Evolutionary conservation across 1,140 invertebrate species (phyloP).

Genomic region (Diorhabda elongata): DNA sequence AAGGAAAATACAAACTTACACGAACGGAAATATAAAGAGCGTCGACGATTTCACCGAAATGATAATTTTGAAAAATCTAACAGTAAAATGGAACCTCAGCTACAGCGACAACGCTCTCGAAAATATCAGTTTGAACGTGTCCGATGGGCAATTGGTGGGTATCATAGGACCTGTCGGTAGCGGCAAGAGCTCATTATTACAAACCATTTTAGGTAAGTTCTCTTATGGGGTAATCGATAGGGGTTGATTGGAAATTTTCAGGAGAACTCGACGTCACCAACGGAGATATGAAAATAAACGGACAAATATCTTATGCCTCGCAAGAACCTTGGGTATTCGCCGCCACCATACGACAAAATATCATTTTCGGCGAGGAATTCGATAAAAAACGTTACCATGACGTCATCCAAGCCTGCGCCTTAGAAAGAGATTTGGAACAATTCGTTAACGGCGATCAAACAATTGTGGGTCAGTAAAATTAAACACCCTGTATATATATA

Average conservation of each 20-base stretch:
- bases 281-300: conserved; percentile 55
- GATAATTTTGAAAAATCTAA: conserved; percentile 38
- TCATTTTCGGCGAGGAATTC: conserved; percentile 65
- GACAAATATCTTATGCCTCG: conserved; percentile 63
- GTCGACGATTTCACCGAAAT: conserved; percentile 7
- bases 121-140: conserved; percentile 51
- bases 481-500: neutral
- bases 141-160: conserved; percentile 54
- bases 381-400: conserved; percentile 58
- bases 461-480: neutral
- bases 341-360: conserved; percentile 64
- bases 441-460: conserved; percentile 58
- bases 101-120: conserved; percentile 44
- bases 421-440: conserved; percentile 66
- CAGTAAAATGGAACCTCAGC: conserved; percentile 46
- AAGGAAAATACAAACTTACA: conserved; percentile 14
- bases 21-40: conserved; percentile 30
- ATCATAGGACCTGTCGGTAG: conserved; percentile 62
- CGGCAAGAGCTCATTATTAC: conserved; percentile 53
- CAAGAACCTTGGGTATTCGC: conserved; percentile 74
- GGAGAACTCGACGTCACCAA: conserved; percentile 55
- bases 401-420: conserved; percentile 57
- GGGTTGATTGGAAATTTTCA: conserved; percentile 43
- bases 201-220: conserved; percentile 43
- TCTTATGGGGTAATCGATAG: neutral